Conservation (phyloP, 2,888 invertebrate genomes). For the Laothoe populi region DNA sequence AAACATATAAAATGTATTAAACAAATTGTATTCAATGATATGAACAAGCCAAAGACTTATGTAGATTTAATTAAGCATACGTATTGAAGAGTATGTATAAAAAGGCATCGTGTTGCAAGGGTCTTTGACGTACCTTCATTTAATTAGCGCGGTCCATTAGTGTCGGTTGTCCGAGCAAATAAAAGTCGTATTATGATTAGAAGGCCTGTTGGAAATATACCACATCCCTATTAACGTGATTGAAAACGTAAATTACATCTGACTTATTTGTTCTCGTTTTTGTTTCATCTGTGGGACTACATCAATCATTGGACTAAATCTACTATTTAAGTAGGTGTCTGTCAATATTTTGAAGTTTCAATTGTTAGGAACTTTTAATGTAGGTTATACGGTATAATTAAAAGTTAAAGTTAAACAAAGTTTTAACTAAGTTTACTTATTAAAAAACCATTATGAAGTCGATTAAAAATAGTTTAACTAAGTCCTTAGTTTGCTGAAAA, state of each 20-base stretch:
- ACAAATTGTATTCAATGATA: neutral
- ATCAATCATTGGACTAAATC: no score
- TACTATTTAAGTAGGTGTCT: slow-evolving; percentile 20
- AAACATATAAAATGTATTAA: neutral
- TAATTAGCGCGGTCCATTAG: slow-evolving; percentile 71
- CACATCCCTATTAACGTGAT: slow-evolving; percentile 48
- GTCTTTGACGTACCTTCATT: slow-evolving; percentile 61
- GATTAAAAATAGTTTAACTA: no score
- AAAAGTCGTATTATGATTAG: slow-evolving; percentile 64
- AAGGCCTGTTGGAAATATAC: slow-evolving; percentile 43
- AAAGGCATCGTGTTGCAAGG: slow-evolving; percentile 27
- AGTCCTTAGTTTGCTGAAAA: no score
- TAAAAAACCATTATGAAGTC: no score
- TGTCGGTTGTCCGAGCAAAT: slow-evolving; percentile 54
- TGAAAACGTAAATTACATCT: slow-evolving; percentile 35
- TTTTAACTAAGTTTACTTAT: no score
- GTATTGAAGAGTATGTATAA: slow-evolving; percentile 18
- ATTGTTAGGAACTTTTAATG: no score
- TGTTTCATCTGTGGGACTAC: neutral
- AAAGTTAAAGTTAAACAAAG: no score
- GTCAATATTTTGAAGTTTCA: no score
- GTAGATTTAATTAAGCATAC: slow-evolving; percentile 20
- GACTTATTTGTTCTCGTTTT: slow-evolving; percentile 27
- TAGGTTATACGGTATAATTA: no score
- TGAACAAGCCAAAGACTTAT: neutral